These are phyloP conservation scores for Pristionchus japonicus DNA, from an alignment of 2,888 invertebrate species.

Conservation along the genomic window DNA sequence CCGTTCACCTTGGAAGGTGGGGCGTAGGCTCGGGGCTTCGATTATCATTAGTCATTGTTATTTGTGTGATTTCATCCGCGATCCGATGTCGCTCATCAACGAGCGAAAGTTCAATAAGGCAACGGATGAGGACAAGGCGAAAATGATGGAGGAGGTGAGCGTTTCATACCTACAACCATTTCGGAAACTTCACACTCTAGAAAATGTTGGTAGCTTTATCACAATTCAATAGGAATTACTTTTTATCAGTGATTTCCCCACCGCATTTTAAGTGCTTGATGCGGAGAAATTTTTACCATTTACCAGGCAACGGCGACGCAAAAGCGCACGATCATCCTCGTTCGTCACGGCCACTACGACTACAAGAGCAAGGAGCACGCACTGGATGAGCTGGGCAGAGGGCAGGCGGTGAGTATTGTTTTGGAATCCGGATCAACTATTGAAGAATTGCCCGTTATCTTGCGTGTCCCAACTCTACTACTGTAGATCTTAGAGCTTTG, in stretches of 20 bases:
- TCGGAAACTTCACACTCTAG: no score
- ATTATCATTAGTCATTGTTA: no score
- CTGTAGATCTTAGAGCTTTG: no score
- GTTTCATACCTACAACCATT: neutral
- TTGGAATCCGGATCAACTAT: no score
- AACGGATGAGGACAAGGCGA: slow-evolving; percentile 56
- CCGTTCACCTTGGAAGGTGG: no score
- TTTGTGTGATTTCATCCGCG: slow-evolving; percentile 67
- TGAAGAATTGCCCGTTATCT: no score
- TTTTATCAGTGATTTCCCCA: no score
- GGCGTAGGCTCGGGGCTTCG: no score
- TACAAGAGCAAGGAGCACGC: slow-evolving; percentile 83
- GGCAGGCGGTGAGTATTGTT: slow-evolving; percentile 32
- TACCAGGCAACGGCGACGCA: slow-evolving; percentile 76
- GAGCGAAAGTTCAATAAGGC: slow-evolving; percentile 59
- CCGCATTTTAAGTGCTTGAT: no score
- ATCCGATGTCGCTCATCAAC: slow-evolving; percentile 63
- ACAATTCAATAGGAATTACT: no score
- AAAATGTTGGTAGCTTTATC: no score
- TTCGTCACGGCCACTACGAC: slow-evolving; percentile 95
- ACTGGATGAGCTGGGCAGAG: slow-evolving; percentile 85
- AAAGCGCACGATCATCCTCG: slow-evolving; percentile 87
- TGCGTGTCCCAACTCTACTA: no score
- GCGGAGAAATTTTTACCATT: neutral
- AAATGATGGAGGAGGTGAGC: slow-evolving; percentile 59